These are phyloP conservation scores for Drosophila parabipectinata DNA, from an alignment of 1,140 invertebrate species.

Conservation along the genomic window DNA sequence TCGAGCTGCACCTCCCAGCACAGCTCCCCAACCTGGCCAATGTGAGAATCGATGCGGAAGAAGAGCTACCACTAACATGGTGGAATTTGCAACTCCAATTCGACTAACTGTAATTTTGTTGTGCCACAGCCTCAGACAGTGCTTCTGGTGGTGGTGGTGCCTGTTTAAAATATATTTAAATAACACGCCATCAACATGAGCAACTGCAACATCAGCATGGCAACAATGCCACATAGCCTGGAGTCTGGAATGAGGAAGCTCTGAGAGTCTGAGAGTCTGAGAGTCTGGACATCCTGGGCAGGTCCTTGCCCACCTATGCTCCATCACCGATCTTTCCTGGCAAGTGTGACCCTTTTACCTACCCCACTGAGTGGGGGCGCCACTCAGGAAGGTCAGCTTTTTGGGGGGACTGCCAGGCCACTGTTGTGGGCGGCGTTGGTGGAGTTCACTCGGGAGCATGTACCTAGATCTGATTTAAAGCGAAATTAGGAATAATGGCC, in stretches of 20 bases:
- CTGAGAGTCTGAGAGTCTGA: neutral
- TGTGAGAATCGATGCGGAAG: constrained; percentile 78
- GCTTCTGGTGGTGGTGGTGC: neutral
- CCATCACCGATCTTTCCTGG: too few relatives aligned
- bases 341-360: too few relatives aligned
- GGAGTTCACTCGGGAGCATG: constrained; percentile 21
- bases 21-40: constrained; percentile 46
- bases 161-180: constrained; percentile 58
- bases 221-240: constrained; percentile 1
- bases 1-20: too few relatives aligned
- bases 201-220: constrained; percentile 33
- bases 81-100: constrained; percentile 45
- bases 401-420: constrained; percentile 11
- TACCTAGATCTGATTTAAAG: constrained; percentile 81
- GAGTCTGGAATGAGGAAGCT: neutral
- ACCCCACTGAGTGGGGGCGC: too few relatives aligned
- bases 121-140: neutral
- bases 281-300: too few relatives aligned
- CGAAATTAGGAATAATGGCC: constrained; percentile 83
- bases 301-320: too few relatives aligned
- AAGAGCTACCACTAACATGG: too few relatives aligned
- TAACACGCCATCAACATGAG: constrained; percentile 55
- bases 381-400: constrained; percentile 9
- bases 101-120: constrained; percentile 48
- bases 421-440: constrained; percentile 35